Evolutionary conservation across 2,797 vertebrate species (phyloP).

Genomic region (Coluber constrictor): DNA sequence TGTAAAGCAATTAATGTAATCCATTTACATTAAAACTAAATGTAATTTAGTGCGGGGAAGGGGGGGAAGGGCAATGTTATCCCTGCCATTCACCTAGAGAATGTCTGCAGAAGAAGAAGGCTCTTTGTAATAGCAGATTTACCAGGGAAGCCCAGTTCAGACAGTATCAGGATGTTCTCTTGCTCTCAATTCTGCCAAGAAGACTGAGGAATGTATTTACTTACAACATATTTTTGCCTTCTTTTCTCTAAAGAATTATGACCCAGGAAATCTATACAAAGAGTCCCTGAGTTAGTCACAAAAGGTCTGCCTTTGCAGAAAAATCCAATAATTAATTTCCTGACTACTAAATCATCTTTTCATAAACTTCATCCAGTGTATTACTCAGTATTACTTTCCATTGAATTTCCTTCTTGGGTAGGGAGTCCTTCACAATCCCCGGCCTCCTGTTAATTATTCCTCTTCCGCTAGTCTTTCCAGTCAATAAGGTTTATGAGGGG

Average conservation of each 20-base stretch:
- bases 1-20: background rate
- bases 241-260: background rate
- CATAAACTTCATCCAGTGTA: conserved; percentile 41
- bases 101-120: background rate
- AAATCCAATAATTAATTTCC: conserved; percentile 65
- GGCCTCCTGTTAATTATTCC: conserved; percentile 46
- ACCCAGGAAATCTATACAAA: background rate
- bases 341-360: conserved; percentile 33
- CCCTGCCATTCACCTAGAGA: background rate
- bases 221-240: background rate
- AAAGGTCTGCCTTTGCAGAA: conserved; percentile 43
- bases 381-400: conserved; percentile 52
- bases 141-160: background rate
- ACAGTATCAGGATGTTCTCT: background rate
- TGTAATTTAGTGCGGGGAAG: background rate
- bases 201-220: background rate
- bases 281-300: conserved; percentile 4
- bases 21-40: background rate
- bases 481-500: conserved; percentile 11
- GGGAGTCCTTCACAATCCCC: conserved; percentile 26
- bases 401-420: conserved; percentile 42
- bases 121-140: background rate
- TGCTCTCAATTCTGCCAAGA: background rate
- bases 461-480: background rate
- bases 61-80: background rate